A percentile compares a stretch with the other conserved stretches of the same genome.
These are phyloP conservation scores for Okapia johnstoni DNA, from an alignment of 2,113 vertebrate species.

Conservation along the genomic window DNA sequence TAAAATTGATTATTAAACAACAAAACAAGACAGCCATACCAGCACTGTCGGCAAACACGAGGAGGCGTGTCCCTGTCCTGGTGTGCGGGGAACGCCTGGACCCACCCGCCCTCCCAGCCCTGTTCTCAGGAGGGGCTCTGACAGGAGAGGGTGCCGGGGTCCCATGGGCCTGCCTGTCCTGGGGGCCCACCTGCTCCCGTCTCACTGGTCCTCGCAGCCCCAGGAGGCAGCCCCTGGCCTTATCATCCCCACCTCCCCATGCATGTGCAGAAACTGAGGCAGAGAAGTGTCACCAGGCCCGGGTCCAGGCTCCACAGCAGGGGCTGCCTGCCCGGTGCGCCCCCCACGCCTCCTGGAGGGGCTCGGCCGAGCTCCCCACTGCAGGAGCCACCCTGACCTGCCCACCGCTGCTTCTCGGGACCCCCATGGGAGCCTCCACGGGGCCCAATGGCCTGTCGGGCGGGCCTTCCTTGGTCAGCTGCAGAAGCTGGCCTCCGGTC, in stretches of 20 bases:
- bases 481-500: accelerated
- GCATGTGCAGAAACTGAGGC: neutral
- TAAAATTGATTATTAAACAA: neutral
- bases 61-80: neutral
- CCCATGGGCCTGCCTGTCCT: accelerated
- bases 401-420: neutral
- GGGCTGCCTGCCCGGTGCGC: accelerated
- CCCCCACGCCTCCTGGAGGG: accelerated
- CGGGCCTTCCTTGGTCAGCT: neutral
- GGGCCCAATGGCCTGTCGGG: accelerated
- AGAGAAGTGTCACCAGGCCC: accelerated
- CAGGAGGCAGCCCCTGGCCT: neutral
- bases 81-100: accelerated
- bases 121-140: accelerated
- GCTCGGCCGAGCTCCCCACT: accelerated
- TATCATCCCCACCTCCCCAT: neutral
- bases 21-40: neutral
- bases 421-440: accelerated
- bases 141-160: accelerated
- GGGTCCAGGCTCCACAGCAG: accelerated
- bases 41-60: neutral
- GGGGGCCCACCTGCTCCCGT: accelerated
- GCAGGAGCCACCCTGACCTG: neutral
- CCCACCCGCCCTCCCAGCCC: neutral
- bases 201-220: neutral